These are phyloP conservation scores for Periophthalmodon schlosseri DNA, from an alignment of 2,113 vertebrate genomes.

Conservation along the genomic window DNA sequence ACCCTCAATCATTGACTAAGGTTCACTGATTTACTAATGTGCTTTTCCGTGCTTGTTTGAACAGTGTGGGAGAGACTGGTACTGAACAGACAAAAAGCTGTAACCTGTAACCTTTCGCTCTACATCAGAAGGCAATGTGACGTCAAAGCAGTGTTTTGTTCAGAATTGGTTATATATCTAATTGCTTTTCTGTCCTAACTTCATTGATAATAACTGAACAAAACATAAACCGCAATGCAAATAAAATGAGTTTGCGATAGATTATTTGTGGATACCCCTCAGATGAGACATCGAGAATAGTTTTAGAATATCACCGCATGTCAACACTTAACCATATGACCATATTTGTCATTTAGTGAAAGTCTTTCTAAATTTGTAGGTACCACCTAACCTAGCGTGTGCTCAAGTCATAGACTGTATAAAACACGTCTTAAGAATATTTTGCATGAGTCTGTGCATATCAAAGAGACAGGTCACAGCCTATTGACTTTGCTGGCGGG, in stretches of 20 bases:
- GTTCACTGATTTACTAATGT: neutral
- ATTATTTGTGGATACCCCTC: too few species aligned
- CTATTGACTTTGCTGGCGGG: constrained; percentile 27
- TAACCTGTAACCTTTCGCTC: neutral
- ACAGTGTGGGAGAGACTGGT: neutral
- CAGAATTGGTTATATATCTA: too few species aligned
- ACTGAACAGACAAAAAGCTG: neutral
- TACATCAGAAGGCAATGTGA: neutral
- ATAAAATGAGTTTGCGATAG: too few species aligned
- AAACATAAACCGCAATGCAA: too few species aligned
- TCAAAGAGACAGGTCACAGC: constrained; percentile 20
- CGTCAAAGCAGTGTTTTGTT: neutral
- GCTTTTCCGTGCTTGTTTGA: neutral
- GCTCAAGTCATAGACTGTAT: neutral
- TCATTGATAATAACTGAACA: too few species aligned
- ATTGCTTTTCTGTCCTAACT: too few species aligned
- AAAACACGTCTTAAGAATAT: neutral
- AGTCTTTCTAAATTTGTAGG: neutral
- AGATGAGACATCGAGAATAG: too few species aligned
- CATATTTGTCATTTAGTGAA: neutral
- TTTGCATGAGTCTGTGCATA: neutral
- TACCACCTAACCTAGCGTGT: neutral
- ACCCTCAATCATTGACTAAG: neutral
- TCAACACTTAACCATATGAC: too few species aligned
- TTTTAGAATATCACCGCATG: too few species aligned